A percentile compares a stretch with the other conserved stretches of the same genome.
These are phyloP conservation scores for Elachura formosa DNA, from an alignment of 2,113 vertebrate species.

Conservation along the genomic window DNA sequence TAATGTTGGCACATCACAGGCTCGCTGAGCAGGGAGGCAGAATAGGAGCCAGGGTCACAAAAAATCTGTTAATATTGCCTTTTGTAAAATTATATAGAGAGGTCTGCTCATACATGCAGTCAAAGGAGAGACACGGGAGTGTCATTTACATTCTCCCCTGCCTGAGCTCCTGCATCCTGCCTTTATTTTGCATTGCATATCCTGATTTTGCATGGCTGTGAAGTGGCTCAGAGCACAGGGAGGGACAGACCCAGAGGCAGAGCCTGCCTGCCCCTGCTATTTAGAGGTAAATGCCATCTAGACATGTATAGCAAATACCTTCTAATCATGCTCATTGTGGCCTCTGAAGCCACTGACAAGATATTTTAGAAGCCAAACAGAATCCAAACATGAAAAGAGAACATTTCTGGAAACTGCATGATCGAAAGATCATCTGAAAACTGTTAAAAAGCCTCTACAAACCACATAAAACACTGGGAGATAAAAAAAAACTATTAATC, in stretches of 20 bases:
- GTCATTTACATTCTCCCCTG: not conserved
- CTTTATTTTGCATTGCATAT: no score
- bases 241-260: not conserved
- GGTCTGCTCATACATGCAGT: not conserved
- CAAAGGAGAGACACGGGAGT: not conserved
- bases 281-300: not conserved
- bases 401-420: not conserved
- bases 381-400: not conserved
- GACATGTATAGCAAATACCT: not conserved
- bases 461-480: not conserved
- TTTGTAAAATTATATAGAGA: not conserved
- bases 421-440: not conserved
- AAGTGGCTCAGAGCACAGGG: not conserved
- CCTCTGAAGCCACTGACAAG: not conserved
- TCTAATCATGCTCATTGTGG: not conserved
- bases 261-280: not conserved
- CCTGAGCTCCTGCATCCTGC: accelerated
- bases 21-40: accelerated
- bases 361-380: not conserved
- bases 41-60: not conserved
- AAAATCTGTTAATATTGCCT: not conserved
- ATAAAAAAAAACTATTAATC: not conserved
- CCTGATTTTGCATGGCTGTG: not conserved
- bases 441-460: not conserved
- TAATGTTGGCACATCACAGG: not conserved